These are phyloP conservation scores for Melanotaenia trifasciata DNA, from an alignment of 2,797 vertebrate species.

Conservation along the genomic window DNA sequence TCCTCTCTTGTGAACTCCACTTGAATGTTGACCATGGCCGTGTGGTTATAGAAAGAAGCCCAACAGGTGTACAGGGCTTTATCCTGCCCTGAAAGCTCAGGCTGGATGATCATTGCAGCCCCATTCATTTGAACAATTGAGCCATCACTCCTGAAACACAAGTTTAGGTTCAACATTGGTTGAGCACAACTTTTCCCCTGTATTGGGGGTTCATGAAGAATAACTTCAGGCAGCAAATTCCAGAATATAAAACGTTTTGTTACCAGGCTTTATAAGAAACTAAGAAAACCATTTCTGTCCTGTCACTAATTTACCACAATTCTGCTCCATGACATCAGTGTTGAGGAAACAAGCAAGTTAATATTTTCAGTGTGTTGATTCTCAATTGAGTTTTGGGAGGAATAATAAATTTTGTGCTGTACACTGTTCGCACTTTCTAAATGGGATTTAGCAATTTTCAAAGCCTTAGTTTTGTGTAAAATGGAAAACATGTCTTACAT, in stretches of 20 bases:
- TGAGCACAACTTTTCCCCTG: not conserved
- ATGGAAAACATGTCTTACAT: not conserved
- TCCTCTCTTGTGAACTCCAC: constrained; percentile 71
- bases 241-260: too few species aligned
- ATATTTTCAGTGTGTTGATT: not conserved
- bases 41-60: constrained; percentile 78
- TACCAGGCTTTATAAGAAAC: not conserved
- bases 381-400: not conserved
- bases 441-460: not conserved
- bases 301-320: not conserved
- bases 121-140: constrained; percentile 58
- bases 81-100: constrained; percentile 52
- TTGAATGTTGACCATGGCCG: constrained; percentile 62
- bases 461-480: not conserved
- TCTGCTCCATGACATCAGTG: not conserved
- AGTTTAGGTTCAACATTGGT: not conserved
- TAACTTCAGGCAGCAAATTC: not conserved
- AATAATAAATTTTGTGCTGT: not conserved
- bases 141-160: constrained; percentile 72
- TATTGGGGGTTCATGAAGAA: not conserved
- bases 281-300: not conserved
- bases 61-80: constrained; percentile 76
- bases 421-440: constrained; percentile 14
- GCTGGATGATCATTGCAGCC: constrained; percentile 65
- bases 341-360: not conserved